Evolutionary conservation across 2,888 invertebrate genomes (phyloP).

Genomic region (Trissoscelio sp.): DNA sequence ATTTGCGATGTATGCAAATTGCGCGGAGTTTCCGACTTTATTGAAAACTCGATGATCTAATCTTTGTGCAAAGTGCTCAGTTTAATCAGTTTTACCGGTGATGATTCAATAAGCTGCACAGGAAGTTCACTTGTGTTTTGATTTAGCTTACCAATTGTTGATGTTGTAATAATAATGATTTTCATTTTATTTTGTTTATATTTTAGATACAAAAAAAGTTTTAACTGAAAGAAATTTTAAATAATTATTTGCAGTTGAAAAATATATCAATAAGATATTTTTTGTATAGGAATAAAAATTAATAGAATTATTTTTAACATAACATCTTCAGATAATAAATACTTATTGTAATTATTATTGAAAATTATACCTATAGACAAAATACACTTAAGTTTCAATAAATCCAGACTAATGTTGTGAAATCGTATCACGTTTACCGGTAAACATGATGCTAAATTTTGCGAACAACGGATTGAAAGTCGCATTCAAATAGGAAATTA

Average conservation of each 20-base stretch:
- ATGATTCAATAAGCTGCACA: conserved; percentile 24
- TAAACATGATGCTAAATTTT: conserved; percentile 5
- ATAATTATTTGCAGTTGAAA: too few species aligned
- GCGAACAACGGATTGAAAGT: conserved; percentile 14
- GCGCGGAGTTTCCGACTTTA: conserved; percentile 25
- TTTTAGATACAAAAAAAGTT: too few species aligned
- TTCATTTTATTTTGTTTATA: too few species aligned
- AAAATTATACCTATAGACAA: too few species aligned
- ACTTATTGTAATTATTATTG: too few species aligned
- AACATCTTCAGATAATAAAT: too few species aligned
- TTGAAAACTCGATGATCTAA: conserved; percentile 41
- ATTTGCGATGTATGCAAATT: conserved; percentile 48
- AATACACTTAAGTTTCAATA: too few species aligned
- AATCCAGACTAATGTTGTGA: not conserved
- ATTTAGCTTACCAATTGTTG: not conserved
- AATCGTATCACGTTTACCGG: conserved; percentile 18
- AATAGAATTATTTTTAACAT: too few species aligned
- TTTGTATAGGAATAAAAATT: too few species aligned
- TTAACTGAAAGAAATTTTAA: too few species aligned
- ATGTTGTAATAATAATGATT: too few species aligned
- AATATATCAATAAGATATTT: too few species aligned
- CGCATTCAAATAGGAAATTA: conserved; percentile 35
- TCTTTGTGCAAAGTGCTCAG: conserved; percentile 11
- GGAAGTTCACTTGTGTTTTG: not conserved
- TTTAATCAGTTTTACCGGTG: conserved; percentile 19